Percentiles rank a stretch among this genome's conserved stretches.
These are phyloP conservation scores for Eutrigla gurnardus DNA, from an alignment of 2,797 vertebrate species.

Conservation along the genomic window DNA sequence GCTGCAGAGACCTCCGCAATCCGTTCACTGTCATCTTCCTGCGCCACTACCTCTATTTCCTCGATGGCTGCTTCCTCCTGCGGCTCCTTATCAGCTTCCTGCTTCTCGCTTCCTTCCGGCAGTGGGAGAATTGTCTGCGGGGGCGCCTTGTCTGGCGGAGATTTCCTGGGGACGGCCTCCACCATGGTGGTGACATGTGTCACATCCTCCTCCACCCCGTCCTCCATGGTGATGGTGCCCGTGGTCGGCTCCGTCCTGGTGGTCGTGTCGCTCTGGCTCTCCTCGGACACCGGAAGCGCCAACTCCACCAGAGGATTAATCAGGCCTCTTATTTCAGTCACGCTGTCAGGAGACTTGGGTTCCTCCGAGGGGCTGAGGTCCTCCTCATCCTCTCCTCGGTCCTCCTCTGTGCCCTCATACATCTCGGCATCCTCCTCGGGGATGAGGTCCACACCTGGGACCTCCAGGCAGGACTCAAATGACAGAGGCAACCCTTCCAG, in stretches of 20 bases:
- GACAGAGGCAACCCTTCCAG: slow-evolving; percentile 80
- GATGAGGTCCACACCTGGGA: slow-evolving; percentile 82
- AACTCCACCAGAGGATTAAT: slow-evolving; percentile 82
- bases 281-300: slow-evolving; percentile 27
- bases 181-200: slow-evolving; percentile 55
- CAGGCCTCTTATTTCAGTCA: slow-evolving; percentile 83
- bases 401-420: slow-evolving; percentile 10
- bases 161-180: slow-evolving; percentile 55
- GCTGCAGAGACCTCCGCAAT: slow-evolving; percentile 23
- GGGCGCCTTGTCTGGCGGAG: slow-evolving; percentile 37
- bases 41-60: slow-evolving; percentile 63
- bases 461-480: slow-evolving; percentile 85
- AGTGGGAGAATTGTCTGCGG: slow-evolving; percentile 57
- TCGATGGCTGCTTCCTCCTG: slow-evolving; percentile 56
- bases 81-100: slow-evolving; percentile 16
- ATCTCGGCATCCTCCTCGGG: slow-evolving; percentile 74
- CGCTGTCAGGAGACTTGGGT: slow-evolving; percentile 79
- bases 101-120: slow-evolving; percentile 50
- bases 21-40: slow-evolving; percentile 55
- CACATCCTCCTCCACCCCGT: slow-evolving; percentile 65
- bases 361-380: rapidly evolving
- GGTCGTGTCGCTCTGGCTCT: slow-evolving; percentile 21
- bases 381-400: slow-evolving; percentile 18
- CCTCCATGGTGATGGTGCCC: slow-evolving; percentile 68
- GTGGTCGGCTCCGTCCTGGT: slow-evolving; percentile 60